Evolutionary conservation across 2,113 vertebrate genomes (phyloP), one percentile per base, ranked within the genome.

Genomic region (Picathartes gymnocephalus): DNA sequence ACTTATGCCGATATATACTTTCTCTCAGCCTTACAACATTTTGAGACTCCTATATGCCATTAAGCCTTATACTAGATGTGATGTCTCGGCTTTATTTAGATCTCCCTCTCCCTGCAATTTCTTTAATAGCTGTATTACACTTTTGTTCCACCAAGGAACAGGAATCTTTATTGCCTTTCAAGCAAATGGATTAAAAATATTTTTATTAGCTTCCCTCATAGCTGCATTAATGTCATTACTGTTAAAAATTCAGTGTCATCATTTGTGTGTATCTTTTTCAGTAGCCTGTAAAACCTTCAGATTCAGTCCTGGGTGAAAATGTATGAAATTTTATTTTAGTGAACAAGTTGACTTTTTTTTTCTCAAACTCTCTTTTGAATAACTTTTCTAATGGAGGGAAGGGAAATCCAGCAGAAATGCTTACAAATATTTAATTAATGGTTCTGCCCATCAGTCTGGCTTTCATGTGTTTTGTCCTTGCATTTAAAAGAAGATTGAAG

Each of bases 151-250:
- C 33, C 54, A 93, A 93, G 77, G 68, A 92, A 66, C 14, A 53
- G 57, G 66, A 8, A 35, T 72, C 88, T 95, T 91, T 94, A 94
- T 92, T 86, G 69, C 68, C 85, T 90, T 91, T 57, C 71, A 91
- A 91, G 64, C 18, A 93, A 68, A 90, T 84, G 51, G 71, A 81
- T 84, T 96, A 90, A 62, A 73, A 88, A 85, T 91, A 58, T 80
- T 95, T 96, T 95, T 64, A 82, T 89, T 94, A 77, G 53, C 15
- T 85, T 54, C 16, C 69, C 39, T 90, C 64, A 66, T n/a, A 91
- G 57, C 47, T 82, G 20, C 60, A 72, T 85, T 87, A 42, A 71
- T 18, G 28, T 68, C 30, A 76, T 84, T 50, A 91, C 28, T 83
- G 85, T 84, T 81, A 39, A 65, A 92, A 77, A 57, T 50, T 70